These are phyloP conservation scores for Pasiphila rectangulata DNA, from an alignment of 2,888 invertebrate genomes.

Conservation along the genomic window DNA sequence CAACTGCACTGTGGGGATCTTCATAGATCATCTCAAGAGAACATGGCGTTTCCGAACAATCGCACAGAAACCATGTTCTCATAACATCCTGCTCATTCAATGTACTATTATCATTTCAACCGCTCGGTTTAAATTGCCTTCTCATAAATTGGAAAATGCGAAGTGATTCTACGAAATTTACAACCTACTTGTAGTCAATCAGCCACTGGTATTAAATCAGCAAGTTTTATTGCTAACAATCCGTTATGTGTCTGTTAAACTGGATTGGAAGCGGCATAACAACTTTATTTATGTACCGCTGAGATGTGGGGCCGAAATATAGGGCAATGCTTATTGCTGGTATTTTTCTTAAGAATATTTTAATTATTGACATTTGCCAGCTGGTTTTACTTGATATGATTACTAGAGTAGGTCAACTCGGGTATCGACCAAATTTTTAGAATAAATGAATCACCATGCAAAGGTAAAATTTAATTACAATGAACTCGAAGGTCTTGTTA, in stretches of 20 bases:
- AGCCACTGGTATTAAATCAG: constrained; percentile 56
- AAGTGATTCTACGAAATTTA: constrained; percentile 22
- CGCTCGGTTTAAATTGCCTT: neutral
- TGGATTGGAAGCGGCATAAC: constrained; percentile 45
- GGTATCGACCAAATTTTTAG: too few species aligned
- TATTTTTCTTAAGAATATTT: neutral
- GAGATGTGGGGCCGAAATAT: constrained; percentile 11
- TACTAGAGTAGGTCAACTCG: neutral
- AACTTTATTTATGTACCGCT: constrained; percentile 42
- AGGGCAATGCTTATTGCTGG: constrained; percentile 11
- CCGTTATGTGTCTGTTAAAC: constrained; percentile 45
- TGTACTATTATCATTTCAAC: neutral
- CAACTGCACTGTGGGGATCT: too few species aligned
- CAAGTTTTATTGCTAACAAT: constrained; percentile 49
- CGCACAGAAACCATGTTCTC: neutral
- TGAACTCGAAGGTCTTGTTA: too few species aligned
- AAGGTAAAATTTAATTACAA: too few species aligned
- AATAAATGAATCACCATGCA: too few species aligned
- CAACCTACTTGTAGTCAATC: constrained; percentile 36
- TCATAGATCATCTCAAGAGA: too few species aligned
- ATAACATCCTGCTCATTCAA: neutral
- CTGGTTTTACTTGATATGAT: constrained; percentile 1
- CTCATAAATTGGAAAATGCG: constrained; percentile 11
- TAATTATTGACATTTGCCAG: too few species aligned
- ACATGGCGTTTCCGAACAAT: too few species aligned